Base-by-base conservation (phyloP, 2,797 vertebrate species). In the Hippocampus kuda region DNA sequence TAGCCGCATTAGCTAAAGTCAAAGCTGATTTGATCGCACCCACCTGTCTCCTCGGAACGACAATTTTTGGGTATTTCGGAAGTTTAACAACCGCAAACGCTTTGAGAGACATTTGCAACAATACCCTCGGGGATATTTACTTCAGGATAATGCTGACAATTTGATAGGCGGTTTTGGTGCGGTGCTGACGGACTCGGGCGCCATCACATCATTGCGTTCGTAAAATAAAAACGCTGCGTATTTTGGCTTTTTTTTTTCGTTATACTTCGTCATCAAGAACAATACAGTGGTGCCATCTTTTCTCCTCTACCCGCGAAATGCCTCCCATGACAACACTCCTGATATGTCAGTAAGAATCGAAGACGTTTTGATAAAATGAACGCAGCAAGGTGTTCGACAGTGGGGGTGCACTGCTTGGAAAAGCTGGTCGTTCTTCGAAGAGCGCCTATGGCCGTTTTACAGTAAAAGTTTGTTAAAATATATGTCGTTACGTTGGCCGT, bases 151-250 rank as follows among this genome's bases (percentile, higher is more conserved):
- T 62, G 54, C 57, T 75, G 75, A 68, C 70, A 75, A 73, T 6
- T 72, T 79, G 78, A 82, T 75, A 12, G 68, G 75, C 69, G 83
- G 85, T 86, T 85, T 82, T 86, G 86, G 80, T 86, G 61, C 77
- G 72, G 84, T 83, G 77, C 81, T 83, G 84, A 86, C 83, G 80
- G 84, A 86, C 63, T 80, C 85, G 73, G 86, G 83, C 86, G 86
- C 87, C 89, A 86, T 87, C 86, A 83, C 79, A 83, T 75, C 84
- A 79, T 80, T 87, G 83, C 85, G 86, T 85, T 83, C 70, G 83
- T 66, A 60, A 81, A 10, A 81, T 77, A 76, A 69, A 82, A 78
- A 67, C 75, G 15, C n/a, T 69, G 83, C 80, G 68, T 41, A 73
- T 66, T 67, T 11, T 72, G 68, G n/a, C 68, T 63, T 70, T 76